Percentiles rank a stretch among this genome's conserved stretches.
Evolutionary conservation across 92 coral and sea anemone species (phyloP).

Genomic region (Porites divaricata): DNA sequence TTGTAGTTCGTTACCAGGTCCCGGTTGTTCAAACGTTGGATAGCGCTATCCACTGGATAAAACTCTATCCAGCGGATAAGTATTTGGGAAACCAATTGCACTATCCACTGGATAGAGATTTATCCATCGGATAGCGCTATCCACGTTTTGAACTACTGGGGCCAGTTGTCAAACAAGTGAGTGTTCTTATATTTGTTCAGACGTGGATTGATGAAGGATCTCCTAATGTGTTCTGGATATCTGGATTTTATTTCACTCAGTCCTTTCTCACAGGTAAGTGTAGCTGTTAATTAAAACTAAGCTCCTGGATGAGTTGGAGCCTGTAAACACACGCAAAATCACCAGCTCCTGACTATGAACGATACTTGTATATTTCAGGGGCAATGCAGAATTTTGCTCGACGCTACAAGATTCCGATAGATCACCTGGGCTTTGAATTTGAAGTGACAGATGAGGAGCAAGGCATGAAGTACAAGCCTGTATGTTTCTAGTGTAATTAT

Average conservation of each 20-base stretch:
- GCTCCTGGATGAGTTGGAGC: no score
- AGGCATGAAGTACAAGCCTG: conserved; percentile 78
- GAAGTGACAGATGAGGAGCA: conserved; percentile 90
- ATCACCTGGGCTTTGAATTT: conserved; percentile 93
- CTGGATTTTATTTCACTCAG: conserved; percentile 98
- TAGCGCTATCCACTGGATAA: no score
- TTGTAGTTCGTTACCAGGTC: no score
- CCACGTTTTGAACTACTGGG: no score
- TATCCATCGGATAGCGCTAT: no score
- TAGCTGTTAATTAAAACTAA: no score
- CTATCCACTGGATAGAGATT: no score
- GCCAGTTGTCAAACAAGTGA: not conserved
- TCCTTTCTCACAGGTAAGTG: conserved; percentile 94
- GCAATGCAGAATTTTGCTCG: conserved; percentile 97
- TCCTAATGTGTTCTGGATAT: conserved; percentile 96
- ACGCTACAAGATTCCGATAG: conserved; percentile 92
- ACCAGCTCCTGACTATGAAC: not conserved
- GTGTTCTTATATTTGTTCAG: conserved; percentile 41
- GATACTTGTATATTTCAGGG: conserved; percentile 59
- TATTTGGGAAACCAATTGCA: no score
- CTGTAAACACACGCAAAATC: no score
- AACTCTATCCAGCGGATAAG: no score
- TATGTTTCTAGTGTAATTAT: conserved; percentile 29
- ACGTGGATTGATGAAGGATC: conserved; percentile 91
- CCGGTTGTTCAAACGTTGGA: no score